Evolutionary conservation across 2,888 invertebrate species (phyloP).

Genomic region (Tetrapedia diversipes): DNA sequence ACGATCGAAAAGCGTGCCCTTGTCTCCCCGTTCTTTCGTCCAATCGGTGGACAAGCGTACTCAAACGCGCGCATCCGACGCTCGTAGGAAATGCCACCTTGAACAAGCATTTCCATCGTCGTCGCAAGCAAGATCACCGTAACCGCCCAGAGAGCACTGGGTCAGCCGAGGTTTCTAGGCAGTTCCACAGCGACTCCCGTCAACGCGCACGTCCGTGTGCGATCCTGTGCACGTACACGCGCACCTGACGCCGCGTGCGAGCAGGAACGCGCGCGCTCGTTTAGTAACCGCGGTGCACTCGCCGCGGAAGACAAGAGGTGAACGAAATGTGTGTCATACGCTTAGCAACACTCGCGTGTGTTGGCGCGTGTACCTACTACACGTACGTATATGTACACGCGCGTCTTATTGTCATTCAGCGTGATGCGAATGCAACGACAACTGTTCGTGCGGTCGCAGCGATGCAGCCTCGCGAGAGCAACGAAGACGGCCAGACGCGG

Average conservation of each 20-base stretch:
- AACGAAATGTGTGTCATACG: constrained; percentile 76
- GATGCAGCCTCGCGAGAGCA: constrained; percentile 34
- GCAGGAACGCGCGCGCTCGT: constrained; percentile 19
- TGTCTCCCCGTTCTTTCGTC: too few species aligned
- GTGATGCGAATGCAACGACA: constrained; percentile 55
- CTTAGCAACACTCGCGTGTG: constrained; percentile 53
- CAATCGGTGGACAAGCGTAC: too few species aligned
- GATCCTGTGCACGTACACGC: not conserved
- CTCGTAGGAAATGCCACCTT: too few species aligned
- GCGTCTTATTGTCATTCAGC: constrained; percentile 69
- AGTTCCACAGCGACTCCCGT: constrained; percentile 61
- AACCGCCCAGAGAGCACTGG: too few species aligned
- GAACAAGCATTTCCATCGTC: too few species aligned
- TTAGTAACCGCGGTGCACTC: constrained; percentile 48
- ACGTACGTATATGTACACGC: too few species aligned
- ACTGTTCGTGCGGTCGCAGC: constrained; percentile 46
- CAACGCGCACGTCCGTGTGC: not conserved
- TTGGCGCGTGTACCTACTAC: too few species aligned
- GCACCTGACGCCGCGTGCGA: constrained; percentile 13
- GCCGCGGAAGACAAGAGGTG: constrained; percentile 67
- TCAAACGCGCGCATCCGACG: too few species aligned
- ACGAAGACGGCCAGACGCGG: constrained; percentile 29
- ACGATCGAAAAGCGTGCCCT: not conserved
- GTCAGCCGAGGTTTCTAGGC: constrained; percentile 70
- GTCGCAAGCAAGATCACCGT: too few species aligned